Percentiles rank a stretch among this genome's conserved stretches.
Conservation (phyloP, 2,113 vertebrate species). For the Blennius ocellaris region DNA sequence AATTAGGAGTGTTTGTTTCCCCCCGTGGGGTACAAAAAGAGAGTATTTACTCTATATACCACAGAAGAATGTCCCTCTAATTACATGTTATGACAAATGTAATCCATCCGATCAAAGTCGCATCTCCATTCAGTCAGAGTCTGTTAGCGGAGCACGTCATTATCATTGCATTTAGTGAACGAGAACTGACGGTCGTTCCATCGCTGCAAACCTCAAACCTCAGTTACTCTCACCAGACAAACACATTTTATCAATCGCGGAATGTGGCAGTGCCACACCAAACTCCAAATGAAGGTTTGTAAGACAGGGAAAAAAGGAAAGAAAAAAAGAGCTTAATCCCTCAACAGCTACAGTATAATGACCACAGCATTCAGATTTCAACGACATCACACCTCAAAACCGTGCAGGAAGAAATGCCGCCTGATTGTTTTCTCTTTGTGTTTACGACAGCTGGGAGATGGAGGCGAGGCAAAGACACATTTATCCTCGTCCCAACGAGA, state of each 20-base stretch:
- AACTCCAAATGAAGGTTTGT: conserved; percentile 36
- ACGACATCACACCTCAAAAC: conserved; percentile 24
- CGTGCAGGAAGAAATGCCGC: conserved; percentile 32
- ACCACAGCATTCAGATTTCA: conserved; percentile 25
- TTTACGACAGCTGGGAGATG: conserved; percentile 58
- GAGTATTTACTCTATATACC: conserved; percentile 28
- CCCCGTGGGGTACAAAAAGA: conserved; percentile 15
- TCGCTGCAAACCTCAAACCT: conserved; percentile 50
- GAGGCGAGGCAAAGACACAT: conserved; percentile 45
- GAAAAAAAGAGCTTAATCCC: conserved; percentile 25
- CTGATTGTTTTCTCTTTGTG: conserved; percentile 44
- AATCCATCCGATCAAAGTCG: conserved; percentile 39
- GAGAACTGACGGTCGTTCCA: conserved; percentile 30
- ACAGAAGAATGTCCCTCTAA: conserved; percentile 32
- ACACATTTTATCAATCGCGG: conserved; percentile 40
- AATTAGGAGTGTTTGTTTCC: neutral
- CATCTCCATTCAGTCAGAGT: conserved; percentile 34
- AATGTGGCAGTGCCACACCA: conserved; percentile 22
- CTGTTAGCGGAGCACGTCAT: conserved; percentile 12
- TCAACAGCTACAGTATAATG: conserved; percentile 16
- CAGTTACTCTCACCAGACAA: conserved; percentile 43
- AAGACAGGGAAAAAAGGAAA: conserved; percentile 31
- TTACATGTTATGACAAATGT: conserved; percentile 38
- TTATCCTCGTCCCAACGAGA: conserved; percentile 54
- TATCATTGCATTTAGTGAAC: conserved; percentile 15